Evolutionary conservation across 2,113 vertebrate species (phyloP).

Genomic region (Psammodynastes pulverulentus): DNA sequence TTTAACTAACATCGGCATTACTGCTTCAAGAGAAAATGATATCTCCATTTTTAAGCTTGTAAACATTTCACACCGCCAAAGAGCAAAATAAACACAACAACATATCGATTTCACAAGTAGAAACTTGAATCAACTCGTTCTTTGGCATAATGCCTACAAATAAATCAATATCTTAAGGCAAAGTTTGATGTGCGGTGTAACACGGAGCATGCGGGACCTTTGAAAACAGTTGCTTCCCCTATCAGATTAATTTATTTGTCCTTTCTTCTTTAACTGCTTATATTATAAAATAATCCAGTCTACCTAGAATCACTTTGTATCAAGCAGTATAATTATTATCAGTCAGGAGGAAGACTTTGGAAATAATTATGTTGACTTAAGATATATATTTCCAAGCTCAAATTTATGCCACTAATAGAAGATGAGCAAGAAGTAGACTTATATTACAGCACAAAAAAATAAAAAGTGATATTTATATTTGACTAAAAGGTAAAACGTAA

Average conservation of each 20-base stretch:
- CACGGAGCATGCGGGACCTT: slow-evolving; percentile 44
- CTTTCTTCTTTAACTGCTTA: slow-evolving; percentile 63
- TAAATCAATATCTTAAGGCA: neutral
- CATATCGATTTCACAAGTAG: slow-evolving; percentile 6
- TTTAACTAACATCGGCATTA: neutral
- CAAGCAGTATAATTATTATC: slow-evolving; percentile 63
- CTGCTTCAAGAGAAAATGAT: neutral
- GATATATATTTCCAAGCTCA: slow-evolving; percentile 54
- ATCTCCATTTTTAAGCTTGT: neutral
- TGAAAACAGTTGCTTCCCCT: slow-evolving; percentile 52
- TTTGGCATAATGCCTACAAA: neutral
- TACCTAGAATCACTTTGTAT: slow-evolving; percentile 62
- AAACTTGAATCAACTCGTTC: neutral
- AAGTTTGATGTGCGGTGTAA: slow-evolving; percentile 54
- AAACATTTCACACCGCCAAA: neutral
- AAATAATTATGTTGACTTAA: slow-evolving; percentile 56
- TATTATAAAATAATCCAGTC: slow-evolving; percentile 58
- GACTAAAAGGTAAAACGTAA: slow-evolving; percentile 52
- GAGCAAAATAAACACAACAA: slow-evolving; percentile 7
- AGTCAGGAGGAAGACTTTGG: slow-evolving; percentile 47
- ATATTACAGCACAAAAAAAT: slow-evolving; percentile 56
- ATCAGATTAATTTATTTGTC: slow-evolving; percentile 60
- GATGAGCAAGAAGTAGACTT: slow-evolving; percentile 63
- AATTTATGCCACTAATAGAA: slow-evolving; percentile 54
- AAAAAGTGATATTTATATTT: slow-evolving; percentile 63